These are phyloP conservation scores for Drosophila melanogaster DNA, from an alignment of 1,140 invertebrate genomes.

Conservation along the genomic window Release_6_plus_ISO1_MT NT_033779.5:13615501-13616000, in stretches of 20 bases:
- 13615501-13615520: background rate
- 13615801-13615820: constrained; percentile 78
- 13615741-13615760: constrained; percentile 3
- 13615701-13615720: background rate
- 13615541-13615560: constrained; percentile 6
- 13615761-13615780: constrained; percentile 33
- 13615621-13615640: constrained; percentile 27
- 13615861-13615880: constrained; percentile 74
- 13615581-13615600: constrained; percentile 11
- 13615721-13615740: background rate
- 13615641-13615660: background rate
- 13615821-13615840: constrained; percentile 81
- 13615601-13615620: constrained; percentile 60
- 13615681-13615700: constrained; percentile 34
- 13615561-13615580: constrained; percentile 57
- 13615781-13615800: constrained; percentile 31
- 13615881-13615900: constrained; percentile 17
- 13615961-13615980: background rate
- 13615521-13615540: background rate
- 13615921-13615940: constrained; percentile 28
- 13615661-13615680: constrained; percentile 69
- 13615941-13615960: constrained; percentile 18
- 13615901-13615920: constrained; percentile 37
- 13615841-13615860: constrained; percentile 80
- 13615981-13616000: background rate